Base-by-base conservation (phyloP, 2,888 invertebrate genomes). In the Mellilla xanthometata region DNA sequence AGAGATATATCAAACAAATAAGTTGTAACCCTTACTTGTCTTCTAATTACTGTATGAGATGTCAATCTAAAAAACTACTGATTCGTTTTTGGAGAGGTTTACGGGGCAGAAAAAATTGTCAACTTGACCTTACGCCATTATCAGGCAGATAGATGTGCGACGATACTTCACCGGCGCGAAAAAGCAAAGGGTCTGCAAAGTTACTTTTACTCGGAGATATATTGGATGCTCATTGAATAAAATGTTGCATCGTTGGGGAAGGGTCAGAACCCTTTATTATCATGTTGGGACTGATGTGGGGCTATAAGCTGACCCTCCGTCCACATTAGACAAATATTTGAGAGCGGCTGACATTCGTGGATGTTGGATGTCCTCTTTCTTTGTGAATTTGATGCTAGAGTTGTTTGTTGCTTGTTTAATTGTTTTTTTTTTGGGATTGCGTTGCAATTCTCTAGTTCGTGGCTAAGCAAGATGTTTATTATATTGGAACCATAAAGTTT, bases 211-310 rank as follows among this genome's bases (percentile, higher is more conserved):
- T 42, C 42, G 43, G 49, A 67, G 65, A 73, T 72, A 76, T 73
- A 76, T 77, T 57, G 68, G 67, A 66, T 72, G 68, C 72, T 72
- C 73, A 81, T 81, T 81, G 78, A 79, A 81, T 79, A 76, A 77
- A 81, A 75, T 66, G 76, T 67, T 61, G 65, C 61, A 56, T 58
- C 58, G 62, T 48, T 45, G 49, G n/a, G 64, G 66, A 61, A 52
- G 63, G 60, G 53, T 51, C 57, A 60, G 54, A 64, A 66, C 67
- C 76, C 74, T 77, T 77, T 79, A 76, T 74, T 79, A 72, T 75
- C 73, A 61, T 72, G 74, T 72, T 49, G 67, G 70, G 71, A 65
- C 69, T 69, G 75, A 79, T 76, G 69, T 62, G 65, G 54, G 63
- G 68, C 68, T 68, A 66, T 57, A 52, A 58, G 45, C 47, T 40